Conservation (phyloP, 2,888 invertebrate species). For the Mesorhabditis sp. region DNA sequence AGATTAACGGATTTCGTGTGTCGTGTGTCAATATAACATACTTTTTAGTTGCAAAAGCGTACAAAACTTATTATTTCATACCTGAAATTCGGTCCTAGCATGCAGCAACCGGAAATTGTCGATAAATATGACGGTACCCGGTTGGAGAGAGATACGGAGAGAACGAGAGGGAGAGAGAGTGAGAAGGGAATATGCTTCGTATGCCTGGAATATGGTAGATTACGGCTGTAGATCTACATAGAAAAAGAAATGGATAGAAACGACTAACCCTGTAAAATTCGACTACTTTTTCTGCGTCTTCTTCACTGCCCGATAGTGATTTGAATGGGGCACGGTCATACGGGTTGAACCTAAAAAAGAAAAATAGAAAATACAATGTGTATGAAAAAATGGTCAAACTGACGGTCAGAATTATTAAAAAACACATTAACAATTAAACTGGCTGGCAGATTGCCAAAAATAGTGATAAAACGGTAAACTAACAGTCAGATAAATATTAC, state of each 20-base stretch:
- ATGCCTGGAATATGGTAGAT: slow-evolving; percentile 24
- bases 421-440: too few species aligned
- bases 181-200: slow-evolving; percentile 41
- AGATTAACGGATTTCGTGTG: too few species aligned
- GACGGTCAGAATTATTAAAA: too few species aligned
- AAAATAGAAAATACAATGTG: too few species aligned
- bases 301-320: slow-evolving; percentile 18
- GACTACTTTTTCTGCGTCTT: slow-evolving; percentile 22
- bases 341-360: slow-evolving; percentile 69
- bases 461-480: too few species aligned
- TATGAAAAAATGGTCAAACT: too few species aligned
- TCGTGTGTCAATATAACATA: too few species aligned
- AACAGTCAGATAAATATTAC: too few species aligned
- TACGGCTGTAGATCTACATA: too few species aligned
- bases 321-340: slow-evolving; percentile 71
- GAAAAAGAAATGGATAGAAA: background rate
- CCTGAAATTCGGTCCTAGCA: slow-evolving; percentile 69
- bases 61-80: slow-evolving; percentile 8
- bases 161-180: slow-evolving; percentile 31
- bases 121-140: slow-evolving; percentile 72
- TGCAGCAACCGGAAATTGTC: slow-evolving; percentile 79
- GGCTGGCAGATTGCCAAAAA: too few species aligned
- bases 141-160: slow-evolving; percentile 59
- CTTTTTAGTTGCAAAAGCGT: background rate
- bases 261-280: slow-evolving; percentile 35